These are phyloP conservation scores for Bombus waltoni DNA, from an alignment of 1,140 invertebrate genomes.

Conservation along the genomic window DNA sequence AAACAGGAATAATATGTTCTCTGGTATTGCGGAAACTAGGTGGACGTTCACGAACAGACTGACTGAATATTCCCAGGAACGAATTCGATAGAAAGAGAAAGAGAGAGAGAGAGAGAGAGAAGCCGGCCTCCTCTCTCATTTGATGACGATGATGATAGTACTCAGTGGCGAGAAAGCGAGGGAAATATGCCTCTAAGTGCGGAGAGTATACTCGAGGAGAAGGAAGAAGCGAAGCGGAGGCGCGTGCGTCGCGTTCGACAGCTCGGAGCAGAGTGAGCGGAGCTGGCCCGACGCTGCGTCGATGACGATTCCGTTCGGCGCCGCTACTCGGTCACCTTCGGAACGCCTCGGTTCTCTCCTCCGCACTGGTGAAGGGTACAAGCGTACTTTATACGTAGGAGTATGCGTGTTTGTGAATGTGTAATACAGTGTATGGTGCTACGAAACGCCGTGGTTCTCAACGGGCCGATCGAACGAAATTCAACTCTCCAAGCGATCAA, in stretches of 20 bases:
- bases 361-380: conserved; percentile 37
- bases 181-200: conserved; percentile 10
- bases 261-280: conserved; percentile 76
- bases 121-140: conserved; percentile 8
- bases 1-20: neutral
- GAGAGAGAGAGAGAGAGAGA: neutral
- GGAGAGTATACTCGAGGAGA: conserved; percentile 18
- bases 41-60: conserved; percentile 27
- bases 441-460: conserved; percentile 59
- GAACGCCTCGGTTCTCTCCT: conserved; percentile 38
- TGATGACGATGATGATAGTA: neutral
- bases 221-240: conserved; percentile 41
- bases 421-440: conserved; percentile 53
- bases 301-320: conserved; percentile 63
- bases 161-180: conserved; percentile 38
- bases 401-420: conserved; percentile 54
- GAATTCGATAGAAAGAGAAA: too few relatives aligned
- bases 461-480: conserved; percentile 52
- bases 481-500: conserved; percentile 38
- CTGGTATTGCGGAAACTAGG: neutral
- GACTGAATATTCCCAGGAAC: neutral
- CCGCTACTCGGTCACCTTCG: conserved; percentile 46
- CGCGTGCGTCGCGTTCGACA: conserved; percentile 73
- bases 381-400: conserved; percentile 32
- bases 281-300: conserved; percentile 51